Base-by-base conservation (phyloP, 2,888 invertebrate species). In the Yponomeuta cagnagella region DNA sequence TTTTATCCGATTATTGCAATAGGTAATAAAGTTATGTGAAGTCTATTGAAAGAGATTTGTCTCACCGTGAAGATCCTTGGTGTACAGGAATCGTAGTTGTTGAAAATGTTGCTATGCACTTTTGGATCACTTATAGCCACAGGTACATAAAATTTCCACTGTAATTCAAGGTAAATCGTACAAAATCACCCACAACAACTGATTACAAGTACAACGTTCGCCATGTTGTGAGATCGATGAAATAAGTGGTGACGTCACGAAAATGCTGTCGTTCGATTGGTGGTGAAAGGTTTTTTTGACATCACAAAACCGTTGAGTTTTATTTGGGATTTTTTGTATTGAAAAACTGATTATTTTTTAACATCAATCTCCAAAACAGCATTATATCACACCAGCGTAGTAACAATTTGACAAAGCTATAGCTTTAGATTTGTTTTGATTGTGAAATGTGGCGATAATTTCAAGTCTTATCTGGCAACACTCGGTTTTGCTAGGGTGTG, bases 201-300 rank as follows among this genome's bases (percentile, higher is more conserved):
- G 86, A 82, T 82, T 80, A 79, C n/a, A n/a, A n/a, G n/a, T n/a
- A n/a, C 72, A 78, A 75, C n/a, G 75, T 80, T 84, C 86, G 91
- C 90, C 91, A 92, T 92, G 85, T 91, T 92, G 91, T 89, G 87
- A 77, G 77, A 80, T 77, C 76, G 71, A 74, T 73, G 72, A 58
- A 74, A 73, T 72, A 77, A 76, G 72, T 76, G 78, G 73, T 73
- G 72, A 75, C 74, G 74, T 79, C 78, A 76, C 74, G 72, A 68
- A 70, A 70, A 74, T 72, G 74, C 74, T 58, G 73, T 43, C 68
- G 70, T 72, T 10, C 65, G 5, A 73, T 74, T 74, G 74, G 74
- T 69, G 63, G 71, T 69, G 65, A 69, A 69, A 66, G 48, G 48
- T 48, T 33, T 58, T 52, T 15, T 58, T 58, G 52, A 58, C 52